phyloP scores from a whole-genome alignment of 2,113 vertebrate genomes.

The Gavialis gangeticus region DNA sequence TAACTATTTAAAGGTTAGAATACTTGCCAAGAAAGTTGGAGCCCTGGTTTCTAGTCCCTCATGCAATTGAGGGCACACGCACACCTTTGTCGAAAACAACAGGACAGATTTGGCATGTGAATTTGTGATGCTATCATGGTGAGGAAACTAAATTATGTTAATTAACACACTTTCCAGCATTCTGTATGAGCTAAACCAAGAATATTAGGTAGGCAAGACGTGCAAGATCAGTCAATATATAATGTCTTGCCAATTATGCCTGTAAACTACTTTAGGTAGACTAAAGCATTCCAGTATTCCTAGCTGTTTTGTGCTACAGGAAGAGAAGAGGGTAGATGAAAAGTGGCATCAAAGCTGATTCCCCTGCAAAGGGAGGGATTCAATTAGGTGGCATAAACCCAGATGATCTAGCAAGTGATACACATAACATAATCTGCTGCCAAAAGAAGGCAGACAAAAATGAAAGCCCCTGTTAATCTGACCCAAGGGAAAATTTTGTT shows the following conservation, averaged over 20 bases:
- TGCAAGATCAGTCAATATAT: background rate
- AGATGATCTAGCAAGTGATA: constrained; percentile 14
- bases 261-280: background rate
- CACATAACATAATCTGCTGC: background rate
- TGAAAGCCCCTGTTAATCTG: background rate
- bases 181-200: background rate
- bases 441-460: background rate
- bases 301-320: background rate
- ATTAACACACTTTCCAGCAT: background rate
- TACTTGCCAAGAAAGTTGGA: no score
- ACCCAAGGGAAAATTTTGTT: background rate
- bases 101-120: background rate
- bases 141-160: background rate
- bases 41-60: no score
- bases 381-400: background rate
- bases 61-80: background rate
- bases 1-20: no score
- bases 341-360: background rate
- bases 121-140: background rate
- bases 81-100: background rate
- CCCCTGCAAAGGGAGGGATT: background rate
- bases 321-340: background rate
- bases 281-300: background rate
- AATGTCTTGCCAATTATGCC: background rate
- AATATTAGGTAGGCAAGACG: background rate